Evolutionary conservation across 2,888 invertebrate genomes (phyloP), one percentile per base, ranked within the genome.

Genomic region (Hemithea aestivaria): DNA sequence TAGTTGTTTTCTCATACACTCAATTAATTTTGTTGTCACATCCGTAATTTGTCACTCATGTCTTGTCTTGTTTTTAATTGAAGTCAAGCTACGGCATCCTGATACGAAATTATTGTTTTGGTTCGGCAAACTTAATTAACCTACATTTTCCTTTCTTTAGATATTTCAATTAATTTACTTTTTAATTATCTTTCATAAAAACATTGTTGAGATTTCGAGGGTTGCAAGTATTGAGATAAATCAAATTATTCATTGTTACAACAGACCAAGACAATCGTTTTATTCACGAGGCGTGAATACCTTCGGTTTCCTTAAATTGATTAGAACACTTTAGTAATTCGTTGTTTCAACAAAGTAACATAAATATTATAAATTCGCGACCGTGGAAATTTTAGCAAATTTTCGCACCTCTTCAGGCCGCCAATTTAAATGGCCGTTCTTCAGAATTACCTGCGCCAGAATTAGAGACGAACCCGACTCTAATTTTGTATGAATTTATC

Each of bases 241-340:
- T 41, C 9, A 41, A 45, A 48, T 55, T 40, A 54, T 53, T 37
- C 36, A 45, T 49, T 41, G 37, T 47, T 12, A 28, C 25, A 37
- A 32, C 40, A 40, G 9, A 24, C 10, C 40, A 29, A 34, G 32
- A 33, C 40, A 33, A 42, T 35, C 27, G 37, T 45, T 45, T 48
- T 51, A 50, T 56, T 50, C 51, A 40, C 12, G 27, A 45, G 32
- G 45, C 48, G 44, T 35, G 31, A 53, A 53, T 52, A 45, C 48
- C 53, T 53, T 52, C 21, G 58, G 56, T 62, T 63, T 53, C 51
- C 41, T 53, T 46, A 48, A 60, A 65, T 56, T 63, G 51, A 62
- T 62, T 56, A 60, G 45, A n/a, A 45, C 51, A 43, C 52, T 60
- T 65, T 57, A 40, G 51, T 57, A 59, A 66, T 62, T 53, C 49